Evolutionary conservation across 2,113 vertebrate species (phyloP), one percentile per base, ranked within the genome.

Genomic region (Centropus unirufus): DNA sequence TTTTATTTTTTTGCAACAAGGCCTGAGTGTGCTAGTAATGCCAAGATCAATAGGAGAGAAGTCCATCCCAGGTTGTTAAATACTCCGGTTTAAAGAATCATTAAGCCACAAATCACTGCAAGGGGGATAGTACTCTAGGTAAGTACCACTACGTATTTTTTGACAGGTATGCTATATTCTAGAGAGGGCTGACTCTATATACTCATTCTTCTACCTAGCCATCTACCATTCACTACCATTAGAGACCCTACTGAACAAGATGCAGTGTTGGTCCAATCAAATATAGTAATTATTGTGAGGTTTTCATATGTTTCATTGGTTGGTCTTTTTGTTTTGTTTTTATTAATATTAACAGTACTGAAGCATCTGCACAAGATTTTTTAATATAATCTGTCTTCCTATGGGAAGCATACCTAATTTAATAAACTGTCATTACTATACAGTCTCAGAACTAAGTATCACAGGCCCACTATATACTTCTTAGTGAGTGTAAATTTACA

Each of bases 1-100:
- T 79, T 47, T 20, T 20, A 19, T 87, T 58, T 49, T 79, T 58
- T 24, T 72, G 57, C 30, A 57, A n/a, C 40, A 49, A 47, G 21
- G 6, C 18, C 54, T 64, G 44, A 47, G 6, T 0, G 0, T 30
- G 52, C 6, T 39, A 40, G n/a, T 67, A 42, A 44, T 57, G 57
- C 15, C 7, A 36, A 68, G 8, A 40, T 19, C 1, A 0, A 23
- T 39, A 55, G 15, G 22, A 52, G 8, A 54, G 22, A 74, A 34
- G 44, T 64, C 30, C 29, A 49, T 61, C 11, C 49, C 68, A 36
- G 11, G 2, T 19, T 78, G 14, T 74, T 59, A 78, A 75, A 63
- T 70, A 54, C 9, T 57, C 29, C 24, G 12, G 18, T 67, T 85
- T 54, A 76, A 23, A 57, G 72, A 84, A 32, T n/a, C 29, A 30